phyloP scores from a whole-genome alignment of 2,888 invertebrate species.

The Laothoe populi region DNA sequence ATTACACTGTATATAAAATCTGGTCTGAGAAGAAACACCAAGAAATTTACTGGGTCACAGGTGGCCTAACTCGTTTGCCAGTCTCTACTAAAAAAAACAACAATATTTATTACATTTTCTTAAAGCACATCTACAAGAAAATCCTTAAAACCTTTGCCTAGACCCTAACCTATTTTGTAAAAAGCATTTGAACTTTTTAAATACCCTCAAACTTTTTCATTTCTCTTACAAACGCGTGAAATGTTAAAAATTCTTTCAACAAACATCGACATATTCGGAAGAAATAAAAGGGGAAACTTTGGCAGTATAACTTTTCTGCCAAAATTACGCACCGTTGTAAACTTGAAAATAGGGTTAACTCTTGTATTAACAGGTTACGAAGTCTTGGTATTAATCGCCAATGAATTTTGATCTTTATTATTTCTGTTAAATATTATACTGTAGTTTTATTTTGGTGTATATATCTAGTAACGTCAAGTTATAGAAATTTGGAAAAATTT shows the following conservation, averaged over 20 bases:
- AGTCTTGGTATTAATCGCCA: not conserved
- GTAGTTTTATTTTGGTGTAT: not conserved
- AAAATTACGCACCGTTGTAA: not conserved
- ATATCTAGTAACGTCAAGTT: no score
- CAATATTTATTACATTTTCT: no score
- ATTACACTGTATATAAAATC: no score
- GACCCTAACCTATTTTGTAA: no score
- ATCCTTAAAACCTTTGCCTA: no score
- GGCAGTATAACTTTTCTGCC: not conserved
- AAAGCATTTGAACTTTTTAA: not conserved
- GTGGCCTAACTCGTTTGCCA: no score
- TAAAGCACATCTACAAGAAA: no score
- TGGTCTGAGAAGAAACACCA: no score
- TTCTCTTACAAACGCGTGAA: not conserved
- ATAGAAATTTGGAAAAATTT: not conserved
- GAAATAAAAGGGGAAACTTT: slow-evolving; percentile 7
- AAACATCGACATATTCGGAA: not conserved
- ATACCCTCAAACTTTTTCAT: not conserved
- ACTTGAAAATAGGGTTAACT: not conserved
- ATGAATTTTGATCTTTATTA: not conserved
- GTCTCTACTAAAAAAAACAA: no score
- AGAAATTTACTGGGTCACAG: no score
- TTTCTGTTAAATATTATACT: slow-evolving; percentile 2
- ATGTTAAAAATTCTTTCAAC: not conserved
- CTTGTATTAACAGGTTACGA: slow-evolving; percentile 3